phyloP scores from a whole-genome alignment of 2,888 invertebrate genomes.

The Drosophila paramelanica region DNA sequence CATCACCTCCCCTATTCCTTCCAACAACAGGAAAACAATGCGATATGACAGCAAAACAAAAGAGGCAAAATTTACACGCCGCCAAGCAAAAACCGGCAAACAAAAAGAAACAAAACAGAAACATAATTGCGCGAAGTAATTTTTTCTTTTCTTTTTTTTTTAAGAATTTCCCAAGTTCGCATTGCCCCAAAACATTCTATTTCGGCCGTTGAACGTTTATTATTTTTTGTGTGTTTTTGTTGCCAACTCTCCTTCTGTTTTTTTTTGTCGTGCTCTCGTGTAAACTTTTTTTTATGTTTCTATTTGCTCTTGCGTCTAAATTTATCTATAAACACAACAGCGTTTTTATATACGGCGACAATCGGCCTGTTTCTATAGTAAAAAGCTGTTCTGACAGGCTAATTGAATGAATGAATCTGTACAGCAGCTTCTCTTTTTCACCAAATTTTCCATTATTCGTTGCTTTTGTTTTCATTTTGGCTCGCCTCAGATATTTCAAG shows the following conservation, averaged over 20 bases:
- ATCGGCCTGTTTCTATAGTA: constrained; percentile 46
- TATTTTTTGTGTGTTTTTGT: constrained; percentile 30
- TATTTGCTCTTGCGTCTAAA: constrained; percentile 57
- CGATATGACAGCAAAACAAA: constrained; percentile 51
- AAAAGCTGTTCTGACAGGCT: constrained; percentile 59
- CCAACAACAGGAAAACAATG: constrained; percentile 24
- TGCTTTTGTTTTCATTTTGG: constrained; percentile 2
- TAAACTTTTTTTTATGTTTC: constrained; percentile 37
- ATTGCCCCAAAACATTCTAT: not conserved
- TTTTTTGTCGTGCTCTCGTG: constrained; percentile 3
- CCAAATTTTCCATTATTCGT: constrained; percentile 39
- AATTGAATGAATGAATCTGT: constrained; percentile 68
- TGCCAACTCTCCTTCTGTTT: constrained; percentile 14
- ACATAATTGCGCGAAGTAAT: constrained; percentile 39
- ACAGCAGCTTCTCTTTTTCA: constrained; percentile 34
- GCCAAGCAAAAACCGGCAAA: constrained; percentile 44
- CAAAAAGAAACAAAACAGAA: constrained; percentile 25
- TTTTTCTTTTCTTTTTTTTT: constrained; percentile 47
- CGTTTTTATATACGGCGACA: constrained; percentile 38
- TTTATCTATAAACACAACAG: constrained; percentile 67
- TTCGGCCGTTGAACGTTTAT: not conserved
- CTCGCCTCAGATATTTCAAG: constrained; percentile 47
- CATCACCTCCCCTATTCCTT: constrained; percentile 12
- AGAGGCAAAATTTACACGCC: constrained; percentile 59
- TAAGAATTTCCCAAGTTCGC: constrained; percentile 39